phyloP scores from a whole-genome alignment of 2,113 vertebrate genomes.

The Gymnocephalus cernua region DNA sequence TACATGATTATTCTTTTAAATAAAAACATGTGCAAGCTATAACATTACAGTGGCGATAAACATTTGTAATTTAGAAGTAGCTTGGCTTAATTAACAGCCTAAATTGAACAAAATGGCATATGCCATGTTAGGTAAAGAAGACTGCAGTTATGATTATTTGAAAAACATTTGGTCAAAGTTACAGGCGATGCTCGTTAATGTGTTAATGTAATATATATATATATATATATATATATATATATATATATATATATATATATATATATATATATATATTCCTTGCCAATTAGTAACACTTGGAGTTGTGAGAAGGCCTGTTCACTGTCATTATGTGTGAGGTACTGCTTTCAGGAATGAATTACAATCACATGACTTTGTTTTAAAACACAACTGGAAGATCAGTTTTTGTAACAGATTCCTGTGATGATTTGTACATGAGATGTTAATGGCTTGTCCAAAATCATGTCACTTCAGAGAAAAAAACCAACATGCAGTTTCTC shows the following conservation, averaged over 20 bases:
- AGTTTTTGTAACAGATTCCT: neutral
- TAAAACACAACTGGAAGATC: neutral
- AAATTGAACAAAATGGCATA: neutral
- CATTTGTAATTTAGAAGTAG: neutral
- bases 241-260: no score
- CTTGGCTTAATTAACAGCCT: neutral
- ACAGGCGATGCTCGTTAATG: neutral
- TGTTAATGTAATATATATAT: neutral
- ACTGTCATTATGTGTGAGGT: neutral
- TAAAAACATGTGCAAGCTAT: neutral
- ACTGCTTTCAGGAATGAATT: neutral
- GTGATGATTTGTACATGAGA: neutral
- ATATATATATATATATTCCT: neutral
- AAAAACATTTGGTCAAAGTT: neutral
- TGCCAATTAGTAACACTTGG: neutral
- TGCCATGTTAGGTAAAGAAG: neutral
- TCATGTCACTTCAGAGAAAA: neutral
- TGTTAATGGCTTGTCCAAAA: conserved; percentile 4
- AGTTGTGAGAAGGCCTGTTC: neutral
- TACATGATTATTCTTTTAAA: neutral
- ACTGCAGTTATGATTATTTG: neutral
- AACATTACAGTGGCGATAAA: neutral
- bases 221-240: no score
- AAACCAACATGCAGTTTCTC: neutral
- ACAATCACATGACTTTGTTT: conserved; percentile 3